Evolutionary conservation across 1,140 invertebrate genomes (phyloP).

Genomic region (Drosophila pruinosa): DNA sequence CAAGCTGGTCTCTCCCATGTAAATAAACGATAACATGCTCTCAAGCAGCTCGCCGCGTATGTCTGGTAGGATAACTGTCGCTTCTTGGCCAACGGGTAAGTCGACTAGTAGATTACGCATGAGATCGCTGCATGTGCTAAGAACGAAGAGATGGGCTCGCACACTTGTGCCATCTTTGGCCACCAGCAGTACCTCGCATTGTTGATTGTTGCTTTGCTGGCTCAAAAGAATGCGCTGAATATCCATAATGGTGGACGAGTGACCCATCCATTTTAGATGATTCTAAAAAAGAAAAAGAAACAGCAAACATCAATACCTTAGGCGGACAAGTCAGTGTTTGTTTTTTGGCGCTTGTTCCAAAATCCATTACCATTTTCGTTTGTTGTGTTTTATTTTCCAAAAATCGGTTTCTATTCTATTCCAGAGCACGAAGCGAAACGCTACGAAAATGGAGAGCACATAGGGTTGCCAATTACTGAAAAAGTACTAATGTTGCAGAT

Average conservation of each 20-base stretch:
- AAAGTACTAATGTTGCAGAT: neutral
- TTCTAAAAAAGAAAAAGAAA: conserved; percentile 44
- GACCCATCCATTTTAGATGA: conserved; percentile 82
- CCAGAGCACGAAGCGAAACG: conserved; percentile 38
- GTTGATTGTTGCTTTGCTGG: conserved; percentile 51
- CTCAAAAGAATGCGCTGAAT: conserved; percentile 69
- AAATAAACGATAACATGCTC: conserved; percentile 75
- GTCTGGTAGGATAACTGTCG: conserved; percentile 74
- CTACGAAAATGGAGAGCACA: conserved; percentile 36
- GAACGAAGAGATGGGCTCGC: conserved; percentile 73
- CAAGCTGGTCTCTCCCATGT: conserved; percentile 72
- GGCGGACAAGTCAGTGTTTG: neutral
- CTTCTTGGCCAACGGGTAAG: conserved; percentile 67
- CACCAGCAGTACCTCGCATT: conserved; percentile 72
- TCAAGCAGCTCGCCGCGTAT: conserved; percentile 70
- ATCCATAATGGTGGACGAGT: conserved; percentile 77
- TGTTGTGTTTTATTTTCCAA: conserved; percentile 50
- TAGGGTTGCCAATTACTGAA: conserved; percentile 14
- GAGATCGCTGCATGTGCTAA: conserved; percentile 76
- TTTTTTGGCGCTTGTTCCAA: conserved; percentile 45
- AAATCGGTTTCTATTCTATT: conserved; percentile 50
- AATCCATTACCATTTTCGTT: conserved; percentile 51
- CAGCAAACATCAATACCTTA: neutral
- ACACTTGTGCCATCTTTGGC: conserved; percentile 70
- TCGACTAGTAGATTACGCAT: conserved; percentile 70